Evolutionary conservation across 2,888 invertebrate species (phyloP).

Genomic region (Cantharis flavilabris): DNA sequence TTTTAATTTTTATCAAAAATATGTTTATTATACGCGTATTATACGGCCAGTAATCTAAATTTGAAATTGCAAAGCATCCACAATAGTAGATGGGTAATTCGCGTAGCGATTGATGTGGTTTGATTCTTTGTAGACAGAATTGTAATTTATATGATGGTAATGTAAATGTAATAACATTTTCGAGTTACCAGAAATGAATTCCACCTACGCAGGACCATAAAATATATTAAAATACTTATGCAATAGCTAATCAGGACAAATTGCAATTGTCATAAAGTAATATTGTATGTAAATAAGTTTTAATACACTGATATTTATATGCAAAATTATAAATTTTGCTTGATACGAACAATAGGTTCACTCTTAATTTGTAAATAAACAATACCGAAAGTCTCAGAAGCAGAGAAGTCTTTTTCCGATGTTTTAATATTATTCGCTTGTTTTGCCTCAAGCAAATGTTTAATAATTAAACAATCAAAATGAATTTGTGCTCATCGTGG

Average conservation of each 20-base stretch:
- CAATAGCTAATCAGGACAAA: background rate
- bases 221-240: background rate
- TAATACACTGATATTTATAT: no score
- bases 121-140: background rate
- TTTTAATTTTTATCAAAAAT: background rate
- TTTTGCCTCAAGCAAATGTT: background rate
- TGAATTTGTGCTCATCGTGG: background rate
- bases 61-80: background rate
- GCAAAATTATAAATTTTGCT: background rate
- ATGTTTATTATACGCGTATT: background rate
- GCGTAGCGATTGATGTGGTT: background rate
- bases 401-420: background rate
- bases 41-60: background rate
- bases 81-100: background rate
- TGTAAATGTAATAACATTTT: background rate
- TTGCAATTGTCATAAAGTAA: background rate
- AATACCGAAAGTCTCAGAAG: background rate
- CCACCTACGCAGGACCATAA: background rate
- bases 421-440: background rate
- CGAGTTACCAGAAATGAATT: background rate
- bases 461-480: background rate
- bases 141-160: background rate
- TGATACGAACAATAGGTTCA: background rate
- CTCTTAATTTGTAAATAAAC: background rate
- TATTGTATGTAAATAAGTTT: background rate